Conservation (phyloP, 2,888 invertebrate species). For the Polietes domitor region DNA sequence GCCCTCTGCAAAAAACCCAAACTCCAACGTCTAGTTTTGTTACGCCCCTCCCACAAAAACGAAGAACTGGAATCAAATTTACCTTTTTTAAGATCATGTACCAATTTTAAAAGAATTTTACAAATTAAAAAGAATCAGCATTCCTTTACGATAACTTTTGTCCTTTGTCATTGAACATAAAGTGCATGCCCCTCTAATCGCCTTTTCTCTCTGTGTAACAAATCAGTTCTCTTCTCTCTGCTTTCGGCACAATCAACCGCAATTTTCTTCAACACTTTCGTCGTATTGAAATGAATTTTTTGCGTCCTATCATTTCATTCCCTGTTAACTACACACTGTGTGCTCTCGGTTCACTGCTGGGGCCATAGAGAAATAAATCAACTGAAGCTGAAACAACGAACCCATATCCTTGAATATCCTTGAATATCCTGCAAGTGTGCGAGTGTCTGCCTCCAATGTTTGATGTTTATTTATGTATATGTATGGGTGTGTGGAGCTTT, state of each 20-base stretch:
- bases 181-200: too few species aligned
- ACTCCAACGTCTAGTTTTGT: too few species aligned
- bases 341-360: conserved; percentile 2
- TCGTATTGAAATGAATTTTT: conserved; percentile 51
- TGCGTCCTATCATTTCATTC: background rate
- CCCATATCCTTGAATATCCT: conserved; percentile 19
- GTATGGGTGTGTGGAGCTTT: conserved; percentile 18
- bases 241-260: conserved; percentile 31
- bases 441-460: conserved; percentile 4
- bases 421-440: too few species aligned
- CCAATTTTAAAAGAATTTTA: too few species aligned
- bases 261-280: conserved; percentile 47
- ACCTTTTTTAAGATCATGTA: too few species aligned
- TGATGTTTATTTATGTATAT: background rate
- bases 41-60: too few species aligned
- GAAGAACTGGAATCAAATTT: too few species aligned
- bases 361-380: conserved; percentile 51
- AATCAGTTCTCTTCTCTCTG: background rate
- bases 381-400: conserved; percentile 54
- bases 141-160: too few species aligned
- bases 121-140: too few species aligned
- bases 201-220: conserved; percentile 13
- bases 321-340: background rate
- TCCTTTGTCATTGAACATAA: too few species aligned
- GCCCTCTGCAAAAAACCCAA: too few species aligned